Percentiles rank a stretch among this genome's conserved stretches.
Evolutionary conservation across 2,888 invertebrate genomes (phyloP).

Genomic region (Sceliomorpha sp.): DNA sequence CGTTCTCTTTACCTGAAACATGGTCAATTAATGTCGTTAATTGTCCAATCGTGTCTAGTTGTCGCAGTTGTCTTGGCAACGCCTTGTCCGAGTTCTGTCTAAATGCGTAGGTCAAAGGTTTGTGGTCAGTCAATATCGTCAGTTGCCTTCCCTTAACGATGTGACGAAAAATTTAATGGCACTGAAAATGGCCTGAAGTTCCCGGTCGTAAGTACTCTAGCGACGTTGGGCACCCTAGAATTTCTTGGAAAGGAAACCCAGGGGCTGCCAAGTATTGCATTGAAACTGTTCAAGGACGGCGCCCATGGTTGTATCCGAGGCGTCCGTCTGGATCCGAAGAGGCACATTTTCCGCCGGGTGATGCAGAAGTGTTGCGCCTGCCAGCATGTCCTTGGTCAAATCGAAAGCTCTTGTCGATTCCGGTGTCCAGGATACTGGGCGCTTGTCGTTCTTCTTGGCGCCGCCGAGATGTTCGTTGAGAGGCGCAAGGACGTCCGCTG

Average conservation of each 20-base stretch:
- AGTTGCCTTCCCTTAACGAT: constrained; percentile 1
- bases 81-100: constrained; percentile 14
- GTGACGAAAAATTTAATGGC: constrained; percentile 13
- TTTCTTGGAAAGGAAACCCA: constrained; percentile 11
- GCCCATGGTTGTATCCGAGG: constrained; percentile 30
- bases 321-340: no score
- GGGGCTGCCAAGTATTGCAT: not conserved
- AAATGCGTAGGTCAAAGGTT: not conserved
- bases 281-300: constrained; percentile 16
- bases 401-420: no score
- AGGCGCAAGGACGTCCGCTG: no score
- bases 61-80: constrained; percentile 11
- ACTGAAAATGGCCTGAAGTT: constrained; percentile 11
- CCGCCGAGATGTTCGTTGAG: no score
- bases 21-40: constrained; percentile 18
- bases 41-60: constrained; percentile 17
- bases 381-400: no score
- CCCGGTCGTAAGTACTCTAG: constrained; percentile 17
- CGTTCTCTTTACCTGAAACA: constrained; percentile 14
- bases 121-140: not conserved
- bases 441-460: no score
- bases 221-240: constrained; percentile 1
- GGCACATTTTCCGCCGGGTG: no score
- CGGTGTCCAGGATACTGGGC: no score
- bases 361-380: no score